A percentile compares a stretch with the other conserved stretches of the same genome.
Evolutionary conservation across 2,113 vertebrate species (phyloP).

Genomic region (Naja naja): DNA sequence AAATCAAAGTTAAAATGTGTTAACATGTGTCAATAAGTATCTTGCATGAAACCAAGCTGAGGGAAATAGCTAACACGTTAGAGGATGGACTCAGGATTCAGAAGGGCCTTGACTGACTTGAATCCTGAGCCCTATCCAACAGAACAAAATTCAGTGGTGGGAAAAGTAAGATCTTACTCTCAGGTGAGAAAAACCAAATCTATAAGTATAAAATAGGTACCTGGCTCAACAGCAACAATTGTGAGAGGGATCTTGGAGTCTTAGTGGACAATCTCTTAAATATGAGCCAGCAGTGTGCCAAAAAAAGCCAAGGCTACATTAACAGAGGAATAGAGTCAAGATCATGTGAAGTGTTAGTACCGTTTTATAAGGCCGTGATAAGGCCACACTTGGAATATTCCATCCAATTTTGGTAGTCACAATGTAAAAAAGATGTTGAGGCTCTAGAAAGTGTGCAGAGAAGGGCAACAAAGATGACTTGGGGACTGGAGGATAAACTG

Average conservation of each 20-base stretch:
- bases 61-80: background rate
- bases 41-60: background rate
- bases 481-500: background rate
- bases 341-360: background rate
- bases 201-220: background rate
- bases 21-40: background rate
- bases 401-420: background rate
- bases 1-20: background rate
- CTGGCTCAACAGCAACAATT: background rate
- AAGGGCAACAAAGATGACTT: background rate
- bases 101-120: background rate
- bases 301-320: background rate
- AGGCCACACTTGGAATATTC: background rate
- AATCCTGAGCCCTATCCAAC: background rate
- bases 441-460: background rate
- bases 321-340: no score
- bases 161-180: background rate
- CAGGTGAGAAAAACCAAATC: background rate
- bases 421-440: background rate
- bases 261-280: background rate
- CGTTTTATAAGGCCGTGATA: background rate
- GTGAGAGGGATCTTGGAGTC: background rate
- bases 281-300: background rate
- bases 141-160: background rate
- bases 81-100: background rate